A percentile compares a stretch with the other conserved stretches of the same genome.
Evolutionary conservation across 2,888 invertebrate genomes (phyloP).

Genomic region (Morpho deidamia): DNA sequence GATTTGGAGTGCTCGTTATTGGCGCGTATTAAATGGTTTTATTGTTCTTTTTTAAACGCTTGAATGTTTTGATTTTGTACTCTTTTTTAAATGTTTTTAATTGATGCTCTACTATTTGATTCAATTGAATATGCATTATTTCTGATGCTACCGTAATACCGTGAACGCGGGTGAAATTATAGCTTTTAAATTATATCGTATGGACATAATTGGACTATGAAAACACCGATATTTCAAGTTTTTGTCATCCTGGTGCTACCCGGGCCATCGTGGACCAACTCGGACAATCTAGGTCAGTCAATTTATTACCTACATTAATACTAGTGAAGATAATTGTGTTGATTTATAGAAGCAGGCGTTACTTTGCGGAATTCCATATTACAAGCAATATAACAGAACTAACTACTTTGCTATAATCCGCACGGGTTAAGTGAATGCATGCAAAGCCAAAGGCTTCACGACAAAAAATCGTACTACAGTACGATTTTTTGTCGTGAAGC

Average conservation of each 20-base stretch:
- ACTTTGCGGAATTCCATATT: too few species aligned
- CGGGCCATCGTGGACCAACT: slow-evolving; percentile 60
- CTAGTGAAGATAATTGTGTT: slow-evolving; percentile 9
- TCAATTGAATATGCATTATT: background rate
- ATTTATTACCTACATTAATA: slow-evolving; percentile 21
- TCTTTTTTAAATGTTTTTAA: background rate
- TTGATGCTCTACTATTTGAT: background rate
- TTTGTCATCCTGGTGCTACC: slow-evolving; percentile 51
- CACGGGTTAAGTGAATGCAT: too few species aligned
- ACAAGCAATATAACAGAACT: too few species aligned
- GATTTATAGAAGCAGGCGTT: too few species aligned
- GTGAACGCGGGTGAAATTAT: too few species aligned
- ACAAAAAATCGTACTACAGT: too few species aligned
- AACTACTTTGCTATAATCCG: too few species aligned
- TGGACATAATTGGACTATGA: slow-evolving; percentile 14
- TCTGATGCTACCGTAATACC: too few species aligned
- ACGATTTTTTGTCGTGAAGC: too few species aligned
- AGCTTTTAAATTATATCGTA: too few species aligned
- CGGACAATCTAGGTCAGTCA: slow-evolving; percentile 65
- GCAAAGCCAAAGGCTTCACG: too few species aligned
- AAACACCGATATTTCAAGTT: slow-evolving; percentile 32
- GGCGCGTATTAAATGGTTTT: slow-evolving; percentile 1
- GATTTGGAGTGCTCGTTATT: slow-evolving; percentile 5
- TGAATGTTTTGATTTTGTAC: background rate
- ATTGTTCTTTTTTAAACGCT: background rate